Evolutionary conservation across 2,888 invertebrate species (phyloP), one percentile per base, ranked within the genome.

Genomic region (Erynnis tages): DNA sequence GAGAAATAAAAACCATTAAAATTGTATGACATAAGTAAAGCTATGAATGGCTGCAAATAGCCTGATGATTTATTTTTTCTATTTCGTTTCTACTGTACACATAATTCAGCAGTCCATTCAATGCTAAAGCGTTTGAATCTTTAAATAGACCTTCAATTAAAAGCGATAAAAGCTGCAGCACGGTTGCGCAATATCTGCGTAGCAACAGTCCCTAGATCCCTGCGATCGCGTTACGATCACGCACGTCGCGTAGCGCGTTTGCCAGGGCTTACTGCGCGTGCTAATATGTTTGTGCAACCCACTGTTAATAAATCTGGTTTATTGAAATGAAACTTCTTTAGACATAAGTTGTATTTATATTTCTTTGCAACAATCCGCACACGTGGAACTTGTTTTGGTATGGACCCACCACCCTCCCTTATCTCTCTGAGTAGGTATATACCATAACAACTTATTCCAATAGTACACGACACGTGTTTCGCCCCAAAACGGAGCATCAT

Each of bases 171-270:
- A 41, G 40, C 49, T 16, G 48, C 11, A 8, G 34, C 25, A 41
- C 27, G 25, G 49, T 41, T 34, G 34, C 41, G 41, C 50, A 50
- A 41, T 50, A 34, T 19, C 50, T 43, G 41, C 50, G 43, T 50
- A 50, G 50, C 50, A 35, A 48, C 40, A 38, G 8, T 23, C 25
- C 27, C 16, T 35, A 50, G 50, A 50, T 50, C 50, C 50, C 43
- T 1, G 21, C 21, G 50, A 50, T 50, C 43, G 16, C 34, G 50
- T 19, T 34, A 50, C 50, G 23, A 35, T 34, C 50, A 50, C 43
- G 43, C 43, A 35, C 43, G 25, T 25, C 34, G 40, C 25, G 17
- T 1, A 7, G 32, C 40, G 40, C 23, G 50, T 29, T 50, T 50
- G 14, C 29, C 43, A 7, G 32, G 29, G 50, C 41, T 50, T 50